Evolutionary conservation across 2,797 vertebrate species (phyloP).

Genomic region (Rachycentron canadum): DNA sequence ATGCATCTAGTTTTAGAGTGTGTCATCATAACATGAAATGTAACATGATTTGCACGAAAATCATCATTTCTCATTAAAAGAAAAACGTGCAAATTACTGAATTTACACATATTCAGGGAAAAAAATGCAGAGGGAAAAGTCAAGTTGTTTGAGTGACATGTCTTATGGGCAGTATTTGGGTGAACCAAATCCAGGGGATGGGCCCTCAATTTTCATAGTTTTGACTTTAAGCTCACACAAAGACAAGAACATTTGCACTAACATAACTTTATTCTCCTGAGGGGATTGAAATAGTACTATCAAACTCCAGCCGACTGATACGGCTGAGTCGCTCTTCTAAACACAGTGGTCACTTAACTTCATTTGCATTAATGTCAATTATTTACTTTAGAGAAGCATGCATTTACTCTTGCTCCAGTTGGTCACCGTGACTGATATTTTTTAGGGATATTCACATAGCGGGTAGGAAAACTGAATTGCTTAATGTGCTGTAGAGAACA

Average conservation of each 20-base stretch:
- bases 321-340: slow-evolving; percentile 34
- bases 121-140: not conserved
- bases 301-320: slow-evolving; percentile 28
- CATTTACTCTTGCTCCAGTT: slow-evolving; percentile 66
- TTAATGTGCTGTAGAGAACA: slow-evolving; percentile 79
- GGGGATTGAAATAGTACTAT: slow-evolving; percentile 2
- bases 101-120: slow-evolving; percentile 6
- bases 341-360: slow-evolving; percentile 68
- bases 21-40: slow-evolving; percentile 22
- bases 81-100: not conserved
- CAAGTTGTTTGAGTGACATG: slow-evolving; percentile 1
- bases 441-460: slow-evolving; percentile 65
- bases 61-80: not conserved
- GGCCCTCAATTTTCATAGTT: not conserved
- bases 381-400: slow-evolving; percentile 50
- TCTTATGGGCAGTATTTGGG: slow-evolving; percentile 12
- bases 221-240: slow-evolving; percentile 3
- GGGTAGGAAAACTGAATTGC: slow-evolving; percentile 67
- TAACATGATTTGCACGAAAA: not conserved
- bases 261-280: slow-evolving; percentile 20
- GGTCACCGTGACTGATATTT: slow-evolving; percentile 71
- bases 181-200: not conserved
- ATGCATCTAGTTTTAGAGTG: not conserved
- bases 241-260: slow-evolving; percentile 14
- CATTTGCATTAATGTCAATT: slow-evolving; percentile 76